These are phyloP conservation scores for Porites divaricata DNA, from an alignment of 92 coral and sea anemone genomes.

Conservation along the genomic window DNA sequence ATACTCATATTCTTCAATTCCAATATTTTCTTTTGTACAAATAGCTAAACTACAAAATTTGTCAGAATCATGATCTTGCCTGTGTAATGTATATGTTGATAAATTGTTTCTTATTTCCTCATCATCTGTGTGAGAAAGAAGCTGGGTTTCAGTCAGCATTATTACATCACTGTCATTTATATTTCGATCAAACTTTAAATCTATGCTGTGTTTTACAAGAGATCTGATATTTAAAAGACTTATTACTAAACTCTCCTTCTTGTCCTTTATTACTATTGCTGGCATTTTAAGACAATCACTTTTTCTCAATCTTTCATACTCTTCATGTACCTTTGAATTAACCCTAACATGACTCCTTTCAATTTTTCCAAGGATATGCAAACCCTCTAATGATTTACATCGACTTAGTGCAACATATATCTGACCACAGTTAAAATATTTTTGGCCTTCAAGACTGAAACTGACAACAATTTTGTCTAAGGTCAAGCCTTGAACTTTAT, in stretches of 20 bases:
- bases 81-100: slow-evolving; percentile 43
- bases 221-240: slow-evolving; percentile 27
- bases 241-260: neutral
- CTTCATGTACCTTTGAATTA: slow-evolving; percentile 56
- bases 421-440: slow-evolving; percentile 63
- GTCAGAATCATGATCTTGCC: slow-evolving; percentile 51
- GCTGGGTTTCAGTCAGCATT: slow-evolving; percentile 47
- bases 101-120: slow-evolving; percentile 30
- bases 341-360: slow-evolving; percentile 48
- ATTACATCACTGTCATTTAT: slow-evolving; percentile 28
- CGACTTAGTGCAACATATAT: slow-evolving; percentile 66
- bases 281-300: neutral
- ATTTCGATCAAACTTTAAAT: slow-evolving; percentile 20
- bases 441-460: slow-evolving; percentile 62
- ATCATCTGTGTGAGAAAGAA: slow-evolving; percentile 22
- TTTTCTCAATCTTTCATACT: slow-evolving; percentile 59
- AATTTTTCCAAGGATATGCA: slow-evolving; percentile 54
- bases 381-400: slow-evolving; percentile 58
- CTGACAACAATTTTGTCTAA: slow-evolving; percentile 64
- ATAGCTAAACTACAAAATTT: slow-evolving; percentile 38
- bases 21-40: slow-evolving; percentile 33
- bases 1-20: neutral
- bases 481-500: slow-evolving; percentile 67
- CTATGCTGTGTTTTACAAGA: slow-evolving; percentile 39
- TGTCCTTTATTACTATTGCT: slow-evolving; percentile 19